Percentiles rank a stretch among this genome's conserved stretches.
These are phyloP conservation scores for Melolontha melolontha DNA, from an alignment of 2,888 invertebrate genomes.

Conservation along the genomic window DNA sequence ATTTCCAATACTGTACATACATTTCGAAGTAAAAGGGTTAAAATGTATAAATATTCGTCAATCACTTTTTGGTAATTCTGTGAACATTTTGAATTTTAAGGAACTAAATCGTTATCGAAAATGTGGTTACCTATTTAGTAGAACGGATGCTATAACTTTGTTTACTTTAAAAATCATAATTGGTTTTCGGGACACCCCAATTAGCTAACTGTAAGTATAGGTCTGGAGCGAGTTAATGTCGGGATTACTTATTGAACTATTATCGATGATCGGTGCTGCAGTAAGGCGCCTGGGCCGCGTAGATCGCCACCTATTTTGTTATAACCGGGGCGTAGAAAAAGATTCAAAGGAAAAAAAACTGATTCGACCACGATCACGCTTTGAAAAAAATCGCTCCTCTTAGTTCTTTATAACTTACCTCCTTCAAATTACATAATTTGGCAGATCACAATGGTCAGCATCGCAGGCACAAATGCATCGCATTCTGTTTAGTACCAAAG, in stretches of 20 bases:
- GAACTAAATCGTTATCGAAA: slow-evolving; percentile 45
- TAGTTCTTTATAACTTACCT: slow-evolving; percentile 13
- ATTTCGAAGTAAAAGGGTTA: too few species aligned
- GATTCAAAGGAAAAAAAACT: slow-evolving; percentile 36
- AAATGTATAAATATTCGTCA: neutral
- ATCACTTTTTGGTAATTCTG: slow-evolving; percentile 24
- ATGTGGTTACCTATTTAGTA: slow-evolving; percentile 50
- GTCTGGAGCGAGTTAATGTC: slow-evolving; percentile 60
- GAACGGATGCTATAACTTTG: slow-evolving; percentile 57
- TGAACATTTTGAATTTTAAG: slow-evolving; percentile 27
- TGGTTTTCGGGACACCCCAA: slow-evolving; percentile 62
- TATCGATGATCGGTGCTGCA: slow-evolving; percentile 60
- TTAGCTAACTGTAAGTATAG: slow-evolving; percentile 65
- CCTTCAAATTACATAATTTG: slow-evolving; percentile 39
- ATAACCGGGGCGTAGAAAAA: slow-evolving; percentile 25
- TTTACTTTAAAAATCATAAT: slow-evolving; percentile 64
- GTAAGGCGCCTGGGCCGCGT: slow-evolving; percentile 58
- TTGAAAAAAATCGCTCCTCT: slow-evolving; percentile 20
- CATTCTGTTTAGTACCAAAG: slow-evolving; percentile 31
- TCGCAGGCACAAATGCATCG: neutral
- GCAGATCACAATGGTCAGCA: slow-evolving; percentile 31
- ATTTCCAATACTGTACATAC: too few species aligned
- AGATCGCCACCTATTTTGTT: slow-evolving; percentile 42
- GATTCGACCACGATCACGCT: slow-evolving; percentile 17
- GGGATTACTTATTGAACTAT: slow-evolving; percentile 64